phyloP scores from a whole-genome alignment of 2,888 invertebrate genomes.

The Apotomis betuletana region DNA sequence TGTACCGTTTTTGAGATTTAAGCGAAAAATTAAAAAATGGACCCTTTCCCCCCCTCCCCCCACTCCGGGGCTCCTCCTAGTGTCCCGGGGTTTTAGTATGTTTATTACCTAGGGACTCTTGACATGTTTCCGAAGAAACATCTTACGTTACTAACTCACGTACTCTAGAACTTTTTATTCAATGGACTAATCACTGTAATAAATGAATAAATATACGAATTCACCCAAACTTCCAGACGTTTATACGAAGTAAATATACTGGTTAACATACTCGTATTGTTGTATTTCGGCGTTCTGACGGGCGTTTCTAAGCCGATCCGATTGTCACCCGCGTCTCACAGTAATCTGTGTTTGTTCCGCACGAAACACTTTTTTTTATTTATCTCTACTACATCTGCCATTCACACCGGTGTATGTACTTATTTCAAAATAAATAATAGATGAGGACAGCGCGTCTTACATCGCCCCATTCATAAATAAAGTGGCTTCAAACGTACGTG shows the following conservation, averaged over 20 bases:
- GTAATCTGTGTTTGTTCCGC: slow-evolving; percentile 62
- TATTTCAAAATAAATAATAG: slow-evolving; percentile 28
- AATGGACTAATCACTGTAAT: too few species aligned
- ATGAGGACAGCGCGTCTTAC: not conserved
- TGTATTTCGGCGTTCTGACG: not conserved
- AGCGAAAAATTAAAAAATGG: too few species aligned
- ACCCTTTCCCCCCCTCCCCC: too few species aligned
- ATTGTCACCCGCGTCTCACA: slow-evolving; percentile 56
- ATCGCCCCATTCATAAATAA: slow-evolving; percentile 2
- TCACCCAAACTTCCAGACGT: not conserved
- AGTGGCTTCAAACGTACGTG: not conserved
- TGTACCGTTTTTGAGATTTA: too few species aligned
- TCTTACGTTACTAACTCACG: too few species aligned
- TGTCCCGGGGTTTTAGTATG: too few species aligned
- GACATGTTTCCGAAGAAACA: too few species aligned
- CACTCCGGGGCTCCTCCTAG: too few species aligned
- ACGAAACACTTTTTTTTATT: slow-evolving; percentile 32
- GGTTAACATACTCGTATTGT: not conserved
- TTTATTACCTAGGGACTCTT: too few species aligned
- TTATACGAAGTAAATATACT: slow-evolving; percentile 1
- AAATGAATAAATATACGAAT: too few species aligned
- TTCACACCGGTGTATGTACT: slow-evolving; percentile 13
- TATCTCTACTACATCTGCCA: slow-evolving; percentile 12
- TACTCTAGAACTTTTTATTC: too few species aligned
- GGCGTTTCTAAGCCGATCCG: slow-evolving; percentile 54